Percentiles rank a stretch among this genome's conserved stretches.
These are phyloP conservation scores for Pseudotriccus pelzelni DNA, from an alignment of 2,797 vertebrate genomes.

Conservation along the genomic window DNA sequence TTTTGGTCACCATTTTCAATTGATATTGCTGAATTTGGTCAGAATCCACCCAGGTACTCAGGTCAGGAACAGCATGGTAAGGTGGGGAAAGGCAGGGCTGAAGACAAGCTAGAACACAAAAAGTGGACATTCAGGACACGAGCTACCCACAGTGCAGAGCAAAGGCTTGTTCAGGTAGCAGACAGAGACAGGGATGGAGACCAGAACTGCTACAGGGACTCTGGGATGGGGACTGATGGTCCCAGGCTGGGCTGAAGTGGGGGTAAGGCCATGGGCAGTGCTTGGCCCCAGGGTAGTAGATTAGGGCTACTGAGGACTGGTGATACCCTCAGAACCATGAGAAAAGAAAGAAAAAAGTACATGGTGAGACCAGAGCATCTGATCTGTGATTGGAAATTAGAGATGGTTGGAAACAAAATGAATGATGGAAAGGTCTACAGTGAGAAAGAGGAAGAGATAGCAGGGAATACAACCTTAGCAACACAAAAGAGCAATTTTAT, in stretches of 20 bases:
- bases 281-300: too few relatives aligned
- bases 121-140: neutral
- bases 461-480: neutral
- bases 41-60: neutral
- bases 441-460: neutral
- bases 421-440: neutral
- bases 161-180: neutral
- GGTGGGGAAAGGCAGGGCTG: neutral
- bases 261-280: accelerated
- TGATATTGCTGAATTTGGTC: neutral
- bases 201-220: accelerated
- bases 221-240: neutral
- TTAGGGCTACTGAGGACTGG: neutral
- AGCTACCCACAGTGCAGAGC: neutral
- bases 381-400: neutral
- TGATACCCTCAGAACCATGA: neutral
- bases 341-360: neutral
- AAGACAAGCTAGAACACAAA: neutral
- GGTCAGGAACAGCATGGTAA: neutral
- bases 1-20: neutral
- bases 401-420: neutral
- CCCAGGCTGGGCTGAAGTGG: neutral
- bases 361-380: neutral
- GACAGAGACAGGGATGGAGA: neutral
- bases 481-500: neutral